Evolutionary conservation across 2,888 invertebrate species (phyloP).

Genomic region (Drosophila pseudotalamancana): DNA sequence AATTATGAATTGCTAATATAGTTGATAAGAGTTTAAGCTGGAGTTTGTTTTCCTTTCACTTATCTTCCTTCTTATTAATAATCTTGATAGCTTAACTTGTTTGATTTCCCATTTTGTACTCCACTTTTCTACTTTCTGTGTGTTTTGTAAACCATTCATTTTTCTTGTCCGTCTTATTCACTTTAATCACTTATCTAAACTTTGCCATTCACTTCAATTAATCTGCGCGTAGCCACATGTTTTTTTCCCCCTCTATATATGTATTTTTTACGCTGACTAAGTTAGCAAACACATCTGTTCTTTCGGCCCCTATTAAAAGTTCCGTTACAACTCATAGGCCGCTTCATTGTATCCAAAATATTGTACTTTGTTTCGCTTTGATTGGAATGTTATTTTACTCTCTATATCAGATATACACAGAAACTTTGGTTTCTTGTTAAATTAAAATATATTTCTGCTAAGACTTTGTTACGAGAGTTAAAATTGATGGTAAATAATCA

Average conservation of each 20-base stretch:
- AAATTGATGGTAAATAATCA: no score
- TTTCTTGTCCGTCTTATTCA: background rate
- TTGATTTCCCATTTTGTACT: no score
- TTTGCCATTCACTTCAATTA: slow-evolving; percentile 17
- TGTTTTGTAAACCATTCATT: background rate
- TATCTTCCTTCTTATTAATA: no score
- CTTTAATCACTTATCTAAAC: slow-evolving; percentile 10
- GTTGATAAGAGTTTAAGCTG: no score
- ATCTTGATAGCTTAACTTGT: background rate
- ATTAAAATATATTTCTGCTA: no score
- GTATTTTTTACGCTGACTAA: slow-evolving; percentile 8
- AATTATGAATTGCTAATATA: no score
- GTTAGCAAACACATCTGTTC: slow-evolving; percentile 17
- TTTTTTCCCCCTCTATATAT: background rate
- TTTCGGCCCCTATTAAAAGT: slow-evolving; percentile 3
- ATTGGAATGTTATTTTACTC: no score
- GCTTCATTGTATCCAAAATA: background rate
- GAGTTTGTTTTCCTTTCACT: background rate
- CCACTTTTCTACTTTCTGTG: background rate
- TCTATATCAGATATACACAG: no score
- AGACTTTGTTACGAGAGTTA: no score
- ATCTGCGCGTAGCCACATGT: slow-evolving; percentile 10
- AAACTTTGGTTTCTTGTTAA: no score
- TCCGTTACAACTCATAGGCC: background rate
- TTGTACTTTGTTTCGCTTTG: background rate